phyloP scores from a whole-genome alignment of 2,113 vertebrate genomes.

The Hassar affinis region DNA sequence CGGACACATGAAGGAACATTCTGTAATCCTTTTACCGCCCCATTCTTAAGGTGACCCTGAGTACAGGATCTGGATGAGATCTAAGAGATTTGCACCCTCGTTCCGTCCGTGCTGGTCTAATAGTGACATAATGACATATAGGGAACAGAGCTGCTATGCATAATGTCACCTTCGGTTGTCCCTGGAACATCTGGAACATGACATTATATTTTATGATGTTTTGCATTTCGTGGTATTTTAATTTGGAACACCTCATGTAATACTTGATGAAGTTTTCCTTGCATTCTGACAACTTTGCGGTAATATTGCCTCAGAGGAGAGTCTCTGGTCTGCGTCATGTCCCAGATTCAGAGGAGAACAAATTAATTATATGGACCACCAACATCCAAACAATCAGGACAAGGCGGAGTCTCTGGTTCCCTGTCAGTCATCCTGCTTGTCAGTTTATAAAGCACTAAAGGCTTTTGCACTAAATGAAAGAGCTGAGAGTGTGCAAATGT shows the following conservation, averaged over 20 bases:
- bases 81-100: neutral
- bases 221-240: neutral
- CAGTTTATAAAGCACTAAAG: neutral
- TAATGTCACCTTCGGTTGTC: neutral
- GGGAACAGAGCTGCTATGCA: neutral
- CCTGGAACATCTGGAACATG: neutral
- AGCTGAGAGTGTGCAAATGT: neutral
- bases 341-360: conserved; percentile 3
- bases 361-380: neutral
- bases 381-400: neutral
- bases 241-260: neutral
- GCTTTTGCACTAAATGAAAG: neutral
- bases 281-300: neutral
- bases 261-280: neutral
- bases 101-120: too few species aligned
- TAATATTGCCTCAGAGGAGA: neutral
- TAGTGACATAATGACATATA: neutral
- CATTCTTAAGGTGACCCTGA: neutral
- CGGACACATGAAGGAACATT: neutral
- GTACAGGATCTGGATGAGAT: neutral
- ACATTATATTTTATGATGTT: neutral
- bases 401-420: neutral
- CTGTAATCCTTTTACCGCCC: neutral
- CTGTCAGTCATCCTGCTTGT: neutral
- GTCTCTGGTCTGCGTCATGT: neutral